phyloP scores from a whole-genome alignment of 2,113 vertebrate species.

The Pseudorhombus dupliciocellatus region DNA sequence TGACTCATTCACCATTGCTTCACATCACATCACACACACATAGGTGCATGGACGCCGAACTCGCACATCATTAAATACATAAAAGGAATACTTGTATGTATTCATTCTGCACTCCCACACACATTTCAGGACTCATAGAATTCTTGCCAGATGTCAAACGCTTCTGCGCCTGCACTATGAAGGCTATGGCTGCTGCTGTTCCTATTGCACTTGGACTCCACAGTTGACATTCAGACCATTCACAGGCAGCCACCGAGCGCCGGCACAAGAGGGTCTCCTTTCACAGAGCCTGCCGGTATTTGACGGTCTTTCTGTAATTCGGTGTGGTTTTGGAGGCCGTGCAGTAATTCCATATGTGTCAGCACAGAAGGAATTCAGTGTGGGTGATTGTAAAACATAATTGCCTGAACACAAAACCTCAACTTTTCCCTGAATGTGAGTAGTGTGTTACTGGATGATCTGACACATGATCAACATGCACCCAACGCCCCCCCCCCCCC shows the following conservation, averaged over 20 bases:
- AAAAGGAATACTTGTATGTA: constrained; percentile 38
- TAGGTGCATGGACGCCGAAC: constrained; percentile 11
- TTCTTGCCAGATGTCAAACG: constrained; percentile 51
- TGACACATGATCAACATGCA: constrained; percentile 23
- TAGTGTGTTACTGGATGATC: constrained; percentile 38
- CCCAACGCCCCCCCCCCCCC: too few relatives aligned
- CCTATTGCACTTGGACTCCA: constrained; percentile 35
- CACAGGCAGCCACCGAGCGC: constrained; percentile 22
- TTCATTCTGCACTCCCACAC: constrained; percentile 40
- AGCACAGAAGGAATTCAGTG: constrained; percentile 63
- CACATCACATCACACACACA: background rate
- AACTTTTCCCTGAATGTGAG: constrained; percentile 58
- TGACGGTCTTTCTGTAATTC: constrained; percentile 67
- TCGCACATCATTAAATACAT: constrained; percentile 44
- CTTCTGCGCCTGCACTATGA: constrained; percentile 40
- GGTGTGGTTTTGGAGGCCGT: constrained; percentile 44
- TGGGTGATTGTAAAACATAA: constrained; percentile 67
- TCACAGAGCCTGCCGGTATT: constrained; percentile 46
- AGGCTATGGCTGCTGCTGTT: constrained; percentile 36
- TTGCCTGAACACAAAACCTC: constrained; percentile 53
- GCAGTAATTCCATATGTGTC: constrained; percentile 69
- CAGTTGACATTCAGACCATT: constrained; percentile 47
- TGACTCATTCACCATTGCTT: constrained; percentile 58
- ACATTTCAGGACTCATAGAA: constrained; percentile 21
- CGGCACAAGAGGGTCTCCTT: constrained; percentile 57